These are phyloP conservation scores for Jacana jacana DNA, from an alignment of 2,113 vertebrate genomes.

Conservation along the genomic window DNA sequence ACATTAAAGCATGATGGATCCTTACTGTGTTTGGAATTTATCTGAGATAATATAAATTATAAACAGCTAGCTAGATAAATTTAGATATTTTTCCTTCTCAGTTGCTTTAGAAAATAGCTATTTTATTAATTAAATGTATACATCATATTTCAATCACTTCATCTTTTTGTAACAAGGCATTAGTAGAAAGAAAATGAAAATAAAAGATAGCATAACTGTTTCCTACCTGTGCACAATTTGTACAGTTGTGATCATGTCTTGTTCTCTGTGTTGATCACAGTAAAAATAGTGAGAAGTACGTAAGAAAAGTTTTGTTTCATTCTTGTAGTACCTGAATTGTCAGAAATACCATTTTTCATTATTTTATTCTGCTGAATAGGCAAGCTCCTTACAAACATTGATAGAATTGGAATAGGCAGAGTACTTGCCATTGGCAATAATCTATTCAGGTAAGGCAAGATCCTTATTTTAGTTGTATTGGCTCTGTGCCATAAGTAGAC, in stretches of 20 bases:
- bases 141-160: background rate
- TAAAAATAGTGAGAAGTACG: background rate
- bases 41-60: background rate
- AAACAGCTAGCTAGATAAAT: background rate
- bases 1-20: background rate
- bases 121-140: background rate
- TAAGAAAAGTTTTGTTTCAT: background rate
- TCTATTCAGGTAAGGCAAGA: slow-evolving; percentile 8
- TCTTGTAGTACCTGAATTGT: background rate
- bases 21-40: background rate
- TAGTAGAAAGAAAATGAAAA: background rate
- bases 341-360: background rate
- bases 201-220: background rate
- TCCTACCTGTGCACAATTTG: background rate
- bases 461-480: slow-evolving; percentile 17
- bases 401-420: background rate
- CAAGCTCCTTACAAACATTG: background rate
- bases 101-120: background rate
- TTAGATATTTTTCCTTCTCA: background rate
- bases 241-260: background rate
- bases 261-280: background rate
- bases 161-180: background rate
- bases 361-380: background rate
- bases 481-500: background rate
- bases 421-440: background rate